A percentile compares a stretch with the other conserved stretches of the same genome.
Conservation (phyloP, 2,113 vertebrate genomes). For the Cottus gobio region DNA sequence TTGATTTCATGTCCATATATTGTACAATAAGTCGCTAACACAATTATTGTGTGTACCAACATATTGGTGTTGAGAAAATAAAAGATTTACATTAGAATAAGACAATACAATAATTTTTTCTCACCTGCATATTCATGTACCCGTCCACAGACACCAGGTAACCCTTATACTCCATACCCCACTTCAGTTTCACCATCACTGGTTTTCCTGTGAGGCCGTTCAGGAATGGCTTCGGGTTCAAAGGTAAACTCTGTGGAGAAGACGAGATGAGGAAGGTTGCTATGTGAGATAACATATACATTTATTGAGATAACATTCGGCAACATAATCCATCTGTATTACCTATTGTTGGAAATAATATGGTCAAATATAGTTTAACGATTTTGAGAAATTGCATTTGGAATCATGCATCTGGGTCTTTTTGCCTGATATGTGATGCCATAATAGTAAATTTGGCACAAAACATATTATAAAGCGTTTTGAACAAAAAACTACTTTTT, state of each 20-base stretch:
- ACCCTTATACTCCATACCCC: constrained; percentile 99
- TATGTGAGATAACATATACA: neutral
- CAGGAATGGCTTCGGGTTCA: constrained; percentile 97
- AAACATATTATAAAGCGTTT: neutral
- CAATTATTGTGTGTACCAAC: neutral
- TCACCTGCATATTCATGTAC: constrained; percentile 99
- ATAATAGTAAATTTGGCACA: neutral
- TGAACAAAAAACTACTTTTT: neutral
- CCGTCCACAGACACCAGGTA: constrained; percentile 97
- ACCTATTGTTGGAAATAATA: neutral
- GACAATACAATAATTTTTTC: neutral
- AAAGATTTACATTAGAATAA: neutral
- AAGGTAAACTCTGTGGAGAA: constrained; percentile 90
- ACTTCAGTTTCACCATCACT: constrained; percentile 99
- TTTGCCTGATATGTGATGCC: no score
- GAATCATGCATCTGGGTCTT: neutral
- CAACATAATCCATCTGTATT: neutral
- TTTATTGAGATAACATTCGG: neutral
- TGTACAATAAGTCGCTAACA: neutral
- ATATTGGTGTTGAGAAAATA: neutral
- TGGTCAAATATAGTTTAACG: neutral
- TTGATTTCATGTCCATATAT: neutral
- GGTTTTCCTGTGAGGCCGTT: constrained; percentile 98
- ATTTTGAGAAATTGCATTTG: no score
- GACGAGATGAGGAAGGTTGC: neutral